Percentiles rank a stretch among this genome's conserved stretches.
Conservation (phyloP, 1,140 invertebrate genomes). For the Brachionus rotundiformis region DNA sequence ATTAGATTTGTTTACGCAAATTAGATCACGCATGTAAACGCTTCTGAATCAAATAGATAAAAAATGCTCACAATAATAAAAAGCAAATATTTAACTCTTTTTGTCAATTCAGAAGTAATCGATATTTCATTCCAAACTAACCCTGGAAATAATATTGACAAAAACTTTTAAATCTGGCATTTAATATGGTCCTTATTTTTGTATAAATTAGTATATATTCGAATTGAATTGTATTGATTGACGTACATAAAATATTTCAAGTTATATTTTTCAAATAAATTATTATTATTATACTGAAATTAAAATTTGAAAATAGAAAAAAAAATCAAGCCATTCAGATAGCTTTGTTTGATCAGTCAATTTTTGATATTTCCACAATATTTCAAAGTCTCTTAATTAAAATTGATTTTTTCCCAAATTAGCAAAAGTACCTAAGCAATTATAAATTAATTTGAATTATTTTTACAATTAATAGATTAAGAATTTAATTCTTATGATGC, state of each 20-base stretch:
- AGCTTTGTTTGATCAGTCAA: neutral
- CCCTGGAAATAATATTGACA: neutral
- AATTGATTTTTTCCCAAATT: neutral
- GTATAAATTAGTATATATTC: neutral
- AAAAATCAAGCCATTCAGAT: neutral
- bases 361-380: neutral
- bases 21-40: neutral
- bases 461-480: no score
- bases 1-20: neutral
- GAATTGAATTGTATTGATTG: neutral
- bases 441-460: no score
- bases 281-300: neutral
- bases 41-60: neutral
- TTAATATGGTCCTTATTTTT: neutral
- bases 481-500: no score
- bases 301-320: neutral
- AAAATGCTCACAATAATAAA: neutral
- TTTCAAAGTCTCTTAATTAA: neutral
- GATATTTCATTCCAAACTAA: neutral
- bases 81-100: neutral
- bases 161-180: neutral
- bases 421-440: neutral
- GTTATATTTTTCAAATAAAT: neutral
- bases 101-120: neutral
- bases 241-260: slow-evolving; percentile 4